phyloP scores from a whole-genome alignment of 2,113 vertebrate genomes.

The Protomyctophum bolini region DNA sequence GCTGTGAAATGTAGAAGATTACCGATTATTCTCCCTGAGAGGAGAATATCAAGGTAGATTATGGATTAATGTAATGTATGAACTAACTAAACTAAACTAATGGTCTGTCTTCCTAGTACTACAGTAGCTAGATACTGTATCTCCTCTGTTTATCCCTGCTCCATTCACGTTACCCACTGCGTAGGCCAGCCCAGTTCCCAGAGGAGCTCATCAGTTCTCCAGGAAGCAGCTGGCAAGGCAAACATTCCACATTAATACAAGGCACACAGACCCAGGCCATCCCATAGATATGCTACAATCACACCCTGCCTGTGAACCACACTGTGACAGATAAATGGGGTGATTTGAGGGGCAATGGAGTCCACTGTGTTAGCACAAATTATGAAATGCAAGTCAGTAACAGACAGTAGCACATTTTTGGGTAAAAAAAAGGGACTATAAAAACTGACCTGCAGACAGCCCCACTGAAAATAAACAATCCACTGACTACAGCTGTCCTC shows the following conservation, averaged over 20 bases:
- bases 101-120: background rate
- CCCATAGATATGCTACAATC: conserved; percentile 23
- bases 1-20: no score
- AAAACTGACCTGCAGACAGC: no score
- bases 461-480: no score
- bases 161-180: conserved; percentile 2
- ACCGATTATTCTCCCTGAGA: no score
- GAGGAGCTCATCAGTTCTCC: conserved; percentile 32
- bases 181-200: background rate
- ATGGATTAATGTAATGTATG: no score
- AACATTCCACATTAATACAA: background rate
- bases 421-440: no score
- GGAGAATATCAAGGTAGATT: no score
- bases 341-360: background rate
- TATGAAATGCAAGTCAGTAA: background rate
- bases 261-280: background rate
- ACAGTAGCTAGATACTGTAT: background rate
- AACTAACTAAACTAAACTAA: no score
- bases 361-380: background rate
- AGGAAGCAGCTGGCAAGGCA: conserved; percentile 1
- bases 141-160: background rate
- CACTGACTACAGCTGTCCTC: no score
- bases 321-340: background rate
- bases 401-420: no score
- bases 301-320: background rate